Conservation (phyloP, 2,888 invertebrate species). For the Phyllotreta striolata region DNA sequence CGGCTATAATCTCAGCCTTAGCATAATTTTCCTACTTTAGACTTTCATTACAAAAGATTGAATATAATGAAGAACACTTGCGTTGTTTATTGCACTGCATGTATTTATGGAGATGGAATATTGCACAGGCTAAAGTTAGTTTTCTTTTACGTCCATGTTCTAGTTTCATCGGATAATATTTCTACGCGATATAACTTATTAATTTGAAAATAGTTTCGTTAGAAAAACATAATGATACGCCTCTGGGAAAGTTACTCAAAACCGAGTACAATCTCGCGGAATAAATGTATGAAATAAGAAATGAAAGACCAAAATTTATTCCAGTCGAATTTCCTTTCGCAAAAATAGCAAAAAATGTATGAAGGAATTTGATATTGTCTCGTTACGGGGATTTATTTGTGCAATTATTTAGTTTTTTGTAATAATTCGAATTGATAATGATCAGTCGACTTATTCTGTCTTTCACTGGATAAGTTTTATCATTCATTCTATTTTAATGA, state of each 20-base stretch:
- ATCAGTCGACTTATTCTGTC: too few relatives aligned
- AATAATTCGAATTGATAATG: too few relatives aligned
- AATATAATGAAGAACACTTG: not conserved
- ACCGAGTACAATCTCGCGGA: conserved; percentile 1
- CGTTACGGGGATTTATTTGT: not conserved
- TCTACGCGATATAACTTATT: not conserved
- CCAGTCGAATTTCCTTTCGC: not conserved
- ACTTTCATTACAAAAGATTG: conserved; percentile 15
- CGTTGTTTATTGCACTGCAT: not conserved
- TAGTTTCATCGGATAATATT: conserved; percentile 5
- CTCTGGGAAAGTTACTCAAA: not conserved
- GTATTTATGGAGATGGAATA: conserved; percentile 2
- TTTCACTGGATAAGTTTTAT: too few relatives aligned
- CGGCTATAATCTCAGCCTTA: conserved; percentile 12
- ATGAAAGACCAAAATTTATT: conserved; percentile 1
- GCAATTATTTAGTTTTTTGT: too few relatives aligned
- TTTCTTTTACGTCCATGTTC: conserved; percentile 1
- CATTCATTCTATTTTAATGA: too few relatives aligned
- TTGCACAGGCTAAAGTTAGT: not conserved
- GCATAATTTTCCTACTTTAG: conserved; percentile 9
- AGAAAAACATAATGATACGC: not conserved
- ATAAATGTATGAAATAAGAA: conserved; percentile 11
- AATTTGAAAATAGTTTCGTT: not conserved
- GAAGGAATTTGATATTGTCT: not conserved
- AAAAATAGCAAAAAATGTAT: conserved; percentile 3